Conservation (phyloP, 2,797 vertebrate genomes). For the Hemibagrus guttatus region DNA sequence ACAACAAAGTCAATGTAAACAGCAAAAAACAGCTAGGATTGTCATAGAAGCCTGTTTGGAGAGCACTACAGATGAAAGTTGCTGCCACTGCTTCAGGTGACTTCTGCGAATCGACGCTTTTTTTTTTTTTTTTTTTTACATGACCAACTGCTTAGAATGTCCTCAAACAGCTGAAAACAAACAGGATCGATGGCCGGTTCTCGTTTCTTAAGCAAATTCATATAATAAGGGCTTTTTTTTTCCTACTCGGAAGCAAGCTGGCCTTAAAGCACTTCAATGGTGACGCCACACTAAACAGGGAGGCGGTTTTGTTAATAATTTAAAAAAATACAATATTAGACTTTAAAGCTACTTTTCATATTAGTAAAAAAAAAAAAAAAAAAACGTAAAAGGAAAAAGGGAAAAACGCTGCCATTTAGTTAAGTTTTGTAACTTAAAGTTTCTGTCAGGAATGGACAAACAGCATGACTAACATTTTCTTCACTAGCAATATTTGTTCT, state of each 20-base stretch:
- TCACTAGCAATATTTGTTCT: not conserved
- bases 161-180: slow-evolving; percentile 5
- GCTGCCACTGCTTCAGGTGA: slow-evolving; percentile 51
- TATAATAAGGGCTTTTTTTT: slow-evolving; percentile 1
- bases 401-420: not conserved
- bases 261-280: slow-evolving; percentile 77
- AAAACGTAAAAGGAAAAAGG: not conserved
- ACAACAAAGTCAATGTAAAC: slow-evolving; percentile 56
- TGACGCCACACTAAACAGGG: slow-evolving; percentile 67
- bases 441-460: slow-evolving; percentile 8
- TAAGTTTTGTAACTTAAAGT: not conserved
- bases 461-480: not conserved
- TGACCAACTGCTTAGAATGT: not conserved
- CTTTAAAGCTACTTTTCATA: slow-evolving; percentile 71
- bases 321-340: slow-evolving; percentile 69
- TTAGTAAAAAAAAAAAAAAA: slow-evolving; percentile 41
- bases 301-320: slow-evolving; percentile 73
- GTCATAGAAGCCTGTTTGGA: slow-evolving; percentile 70
- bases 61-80: slow-evolving; percentile 51
- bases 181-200: not conserved
- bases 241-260: slow-evolving; percentile 67
- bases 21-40: slow-evolving; percentile 72
- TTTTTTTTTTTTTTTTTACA: not conserved
- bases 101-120: not conserved
- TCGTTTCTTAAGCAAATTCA: not conserved